These are phyloP conservation scores for Halcyon senegalensis DNA, from an alignment of 2,113 vertebrate genomes.

Conservation along the genomic window DNA sequence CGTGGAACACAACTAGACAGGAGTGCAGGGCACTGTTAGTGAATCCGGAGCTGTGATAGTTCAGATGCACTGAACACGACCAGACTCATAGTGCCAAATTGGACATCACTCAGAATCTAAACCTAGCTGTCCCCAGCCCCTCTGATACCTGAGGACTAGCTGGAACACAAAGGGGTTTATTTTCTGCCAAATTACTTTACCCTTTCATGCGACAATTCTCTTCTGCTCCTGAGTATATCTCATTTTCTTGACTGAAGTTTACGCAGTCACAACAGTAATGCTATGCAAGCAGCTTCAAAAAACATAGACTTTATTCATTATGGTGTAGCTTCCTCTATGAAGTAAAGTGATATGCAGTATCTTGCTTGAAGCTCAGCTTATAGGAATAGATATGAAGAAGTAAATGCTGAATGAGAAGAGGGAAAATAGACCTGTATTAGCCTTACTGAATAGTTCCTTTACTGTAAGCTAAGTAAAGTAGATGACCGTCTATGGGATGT, in stretches of 20 bases:
- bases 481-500: not conserved
- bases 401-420: not conserved
- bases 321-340: not conserved
- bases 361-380: not conserved
- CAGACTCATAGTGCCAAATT: no score
- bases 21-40: no score
- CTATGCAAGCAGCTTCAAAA: not conserved
- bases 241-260: not conserved
- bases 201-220: fast-evolving
- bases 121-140: no score
- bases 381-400: not conserved
- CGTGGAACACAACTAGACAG: no score
- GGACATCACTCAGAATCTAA: no score
- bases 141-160: no score
- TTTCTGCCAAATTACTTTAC: no score
- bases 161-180: no score
- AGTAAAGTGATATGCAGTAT: not conserved
- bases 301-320: not conserved
- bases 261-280: not conserved
- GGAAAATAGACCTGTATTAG: not conserved
- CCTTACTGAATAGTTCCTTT: not conserved
- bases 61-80: no score
- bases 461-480: not conserved
- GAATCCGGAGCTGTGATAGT: no score
- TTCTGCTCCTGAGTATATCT: not conserved